Evolutionary conservation across 1,140 invertebrate species (phyloP).

Genomic region (Thalassaphorura encarpata): DNA sequence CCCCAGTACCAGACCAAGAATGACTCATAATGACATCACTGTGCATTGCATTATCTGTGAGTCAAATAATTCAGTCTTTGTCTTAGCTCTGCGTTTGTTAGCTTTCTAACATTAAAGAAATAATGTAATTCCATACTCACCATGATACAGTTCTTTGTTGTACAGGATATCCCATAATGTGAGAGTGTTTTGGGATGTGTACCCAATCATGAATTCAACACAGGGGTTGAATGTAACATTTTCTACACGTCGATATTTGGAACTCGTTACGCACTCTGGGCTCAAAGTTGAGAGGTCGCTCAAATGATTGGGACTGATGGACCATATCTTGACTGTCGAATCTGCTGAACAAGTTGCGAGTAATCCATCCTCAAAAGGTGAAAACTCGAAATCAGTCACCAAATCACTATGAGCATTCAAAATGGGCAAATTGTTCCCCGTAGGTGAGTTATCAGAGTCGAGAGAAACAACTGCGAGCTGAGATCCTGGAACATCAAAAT

Average conservation of each 20-base stretch:
- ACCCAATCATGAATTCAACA: constrained; percentile 71
- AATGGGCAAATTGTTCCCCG: constrained; percentile 15
- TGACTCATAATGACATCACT: constrained; percentile 71
- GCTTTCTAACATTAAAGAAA: too few species aligned
- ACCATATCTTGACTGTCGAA: constrained; percentile 51
- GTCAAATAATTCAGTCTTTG: constrained; percentile 24
- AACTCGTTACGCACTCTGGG: constrained; percentile 62
- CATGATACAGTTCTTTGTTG: constrained; percentile 61
- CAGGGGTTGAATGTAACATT: constrained; percentile 76
- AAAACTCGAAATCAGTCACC: constrained; percentile 90
- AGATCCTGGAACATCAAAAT: constrained; percentile 20
- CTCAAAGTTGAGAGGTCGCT: constrained; percentile 22
- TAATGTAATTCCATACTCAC: constrained; percentile 17
- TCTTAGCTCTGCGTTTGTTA: too few species aligned
- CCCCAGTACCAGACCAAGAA: constrained; percentile 74
- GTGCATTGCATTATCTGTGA: constrained; percentile 61
- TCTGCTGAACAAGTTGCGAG: constrained; percentile 84
- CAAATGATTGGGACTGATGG: constrained; percentile 14
- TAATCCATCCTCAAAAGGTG: constrained; percentile 84
- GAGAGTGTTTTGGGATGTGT: constrained; percentile 65
- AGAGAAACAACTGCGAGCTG: constrained; percentile 25
- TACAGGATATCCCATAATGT: constrained; percentile 77
- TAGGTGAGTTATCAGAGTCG: constrained; percentile 8
- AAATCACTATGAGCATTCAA: constrained; percentile 59
- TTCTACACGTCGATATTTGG: constrained; percentile 70